Conservation (phyloP, 2,797 vertebrate genomes). For the Hippoglossus hippoglossus region DNA sequence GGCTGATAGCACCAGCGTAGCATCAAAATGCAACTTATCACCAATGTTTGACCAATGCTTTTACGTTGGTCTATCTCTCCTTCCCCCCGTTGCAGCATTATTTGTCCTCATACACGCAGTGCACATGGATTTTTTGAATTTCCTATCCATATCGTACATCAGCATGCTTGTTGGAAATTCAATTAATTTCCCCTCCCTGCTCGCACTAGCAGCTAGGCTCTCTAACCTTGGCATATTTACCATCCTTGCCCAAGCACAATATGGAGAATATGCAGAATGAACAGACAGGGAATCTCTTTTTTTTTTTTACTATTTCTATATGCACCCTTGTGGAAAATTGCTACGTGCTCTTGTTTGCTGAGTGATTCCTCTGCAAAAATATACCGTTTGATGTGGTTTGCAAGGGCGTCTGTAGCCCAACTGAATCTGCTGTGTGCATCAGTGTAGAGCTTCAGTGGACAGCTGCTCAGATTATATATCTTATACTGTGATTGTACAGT, state of each 20-base stretch:
- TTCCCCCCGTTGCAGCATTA: constrained; percentile 33
- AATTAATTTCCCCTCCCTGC: constrained; percentile 69
- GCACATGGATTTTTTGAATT: constrained; percentile 51
- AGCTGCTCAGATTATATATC: background rate
- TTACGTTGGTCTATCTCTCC: constrained; percentile 9
- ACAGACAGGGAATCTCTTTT: constrained; percentile 20
- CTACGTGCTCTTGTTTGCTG: constrained; percentile 35
- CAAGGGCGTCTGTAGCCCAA: constrained; percentile 9
- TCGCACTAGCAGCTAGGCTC: constrained; percentile 48
- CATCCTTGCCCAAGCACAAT: constrained; percentile 48
- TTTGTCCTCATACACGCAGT: constrained; percentile 40
- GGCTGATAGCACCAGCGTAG: constrained; percentile 11
- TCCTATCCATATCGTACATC: constrained; percentile 66
- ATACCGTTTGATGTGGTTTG: constrained; percentile 17
- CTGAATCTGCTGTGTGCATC: background rate
- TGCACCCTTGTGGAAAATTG: constrained; percentile 51
- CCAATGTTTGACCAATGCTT: constrained; percentile 31
- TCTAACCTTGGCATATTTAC: constrained; percentile 70
- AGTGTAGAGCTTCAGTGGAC: background rate
- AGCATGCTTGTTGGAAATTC: constrained; percentile 68
- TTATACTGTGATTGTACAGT: background rate
- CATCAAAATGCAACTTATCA: constrained; percentile 28
- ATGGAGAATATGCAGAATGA: constrained; percentile 52
- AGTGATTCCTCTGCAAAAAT: constrained; percentile 40
- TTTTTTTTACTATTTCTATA: constrained; percentile 26